A percentile compares a stretch with the other conserved stretches of the same genome.
phyloP scores from a whole-genome alignment of 2,888 invertebrate genomes.

The Rutpela maculata region DNA sequence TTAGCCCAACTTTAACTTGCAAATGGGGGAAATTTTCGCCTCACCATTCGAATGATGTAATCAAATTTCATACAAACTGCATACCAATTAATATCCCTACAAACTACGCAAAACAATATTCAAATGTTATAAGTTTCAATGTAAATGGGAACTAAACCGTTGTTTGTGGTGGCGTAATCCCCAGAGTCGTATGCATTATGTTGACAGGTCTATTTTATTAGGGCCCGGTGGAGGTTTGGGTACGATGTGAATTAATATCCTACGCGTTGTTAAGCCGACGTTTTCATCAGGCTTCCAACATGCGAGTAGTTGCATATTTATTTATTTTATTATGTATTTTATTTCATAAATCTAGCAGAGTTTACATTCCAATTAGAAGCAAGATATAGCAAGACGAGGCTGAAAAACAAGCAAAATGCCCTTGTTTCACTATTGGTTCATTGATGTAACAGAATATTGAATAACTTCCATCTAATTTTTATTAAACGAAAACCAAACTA shows the following conservation, averaged over 20 bases:
- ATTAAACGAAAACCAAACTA: no score
- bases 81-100: slow-evolving; percentile 1
- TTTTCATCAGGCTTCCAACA: no score
- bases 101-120: not conserved
- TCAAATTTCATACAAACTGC: not conserved
- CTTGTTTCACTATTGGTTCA: no score
- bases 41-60: not conserved
- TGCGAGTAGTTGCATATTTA: no score
- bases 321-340: no score
- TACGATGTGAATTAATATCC: not conserved
- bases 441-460: no score
- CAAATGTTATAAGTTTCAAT: slow-evolving; percentile 1
- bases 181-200: not conserved
- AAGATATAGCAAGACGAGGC: no score
- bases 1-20: not conserved
- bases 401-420: no score
- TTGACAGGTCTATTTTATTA: not conserved
- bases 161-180: not conserved
- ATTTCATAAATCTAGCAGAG: no score
- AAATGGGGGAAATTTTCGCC: not conserved
- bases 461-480: no score
- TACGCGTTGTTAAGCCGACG: no score
- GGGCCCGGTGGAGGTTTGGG: not conserved
- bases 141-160: not conserved
- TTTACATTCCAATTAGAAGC: no score